Percentiles rank a stretch among this genome's conserved stretches.
Evolutionary conservation across 2,888 invertebrate species (phyloP).

Genomic region (Xestia sexstrigata): DNA sequence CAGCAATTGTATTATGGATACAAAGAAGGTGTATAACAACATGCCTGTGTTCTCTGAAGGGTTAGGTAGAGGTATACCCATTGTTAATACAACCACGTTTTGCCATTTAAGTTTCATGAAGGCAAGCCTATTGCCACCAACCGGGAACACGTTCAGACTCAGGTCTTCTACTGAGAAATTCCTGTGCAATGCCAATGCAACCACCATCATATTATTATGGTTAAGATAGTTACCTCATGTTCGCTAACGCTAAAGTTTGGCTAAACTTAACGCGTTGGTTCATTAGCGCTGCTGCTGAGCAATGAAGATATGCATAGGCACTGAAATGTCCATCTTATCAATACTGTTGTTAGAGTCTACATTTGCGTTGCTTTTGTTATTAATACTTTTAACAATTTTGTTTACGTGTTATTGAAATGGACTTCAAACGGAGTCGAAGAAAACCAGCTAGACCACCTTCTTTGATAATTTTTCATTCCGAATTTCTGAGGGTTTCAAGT

Average conservation of each 20-base stretch:
- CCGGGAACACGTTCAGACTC: too few species aligned
- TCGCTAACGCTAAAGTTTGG: neutral
- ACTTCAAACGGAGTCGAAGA: neutral
- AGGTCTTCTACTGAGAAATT: neutral
- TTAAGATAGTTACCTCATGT: neutral
- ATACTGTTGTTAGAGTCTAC: neutral
- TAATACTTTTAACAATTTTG: neutral
- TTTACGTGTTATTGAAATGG: neutral
- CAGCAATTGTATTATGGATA: neutral
- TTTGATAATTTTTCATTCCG: neutral
- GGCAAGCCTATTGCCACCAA: too few species aligned
- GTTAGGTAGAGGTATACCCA: neutral
- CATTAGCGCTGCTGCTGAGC: neutral
- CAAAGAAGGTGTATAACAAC: neutral
- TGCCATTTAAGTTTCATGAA: too few species aligned
- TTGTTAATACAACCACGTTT: too few species aligned
- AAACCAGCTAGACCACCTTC: neutral
- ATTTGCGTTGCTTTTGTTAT: neutral
- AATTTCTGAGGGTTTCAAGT: neutral
- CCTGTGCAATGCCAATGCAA: too few species aligned
- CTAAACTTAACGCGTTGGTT: neutral
- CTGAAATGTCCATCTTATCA: neutral
- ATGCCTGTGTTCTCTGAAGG: neutral
- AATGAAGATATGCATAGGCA: neutral
- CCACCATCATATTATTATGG: neutral